A percentile compares a stretch with the other conserved stretches of the same genome.
phyloP scores from a whole-genome alignment of 2,888 invertebrate species.

The Phasia obesa region DNA sequence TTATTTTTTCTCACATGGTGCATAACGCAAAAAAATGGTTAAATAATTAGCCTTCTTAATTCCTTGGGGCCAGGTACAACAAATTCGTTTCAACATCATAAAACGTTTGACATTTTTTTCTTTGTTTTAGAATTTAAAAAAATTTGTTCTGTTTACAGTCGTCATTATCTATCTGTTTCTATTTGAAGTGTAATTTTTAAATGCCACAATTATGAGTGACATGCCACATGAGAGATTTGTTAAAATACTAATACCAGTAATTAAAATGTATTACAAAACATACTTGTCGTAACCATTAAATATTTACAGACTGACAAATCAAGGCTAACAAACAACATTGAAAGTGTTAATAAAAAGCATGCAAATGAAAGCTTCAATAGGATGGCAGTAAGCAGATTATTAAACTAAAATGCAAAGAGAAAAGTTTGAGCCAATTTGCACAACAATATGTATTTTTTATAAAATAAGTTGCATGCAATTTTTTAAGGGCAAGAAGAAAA shows the following conservation, averaged over 20 bases:
- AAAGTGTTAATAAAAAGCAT: not conserved
- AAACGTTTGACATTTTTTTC: not conserved
- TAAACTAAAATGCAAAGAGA: not conserved
- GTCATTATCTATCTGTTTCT: not conserved
- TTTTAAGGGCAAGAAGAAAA: too few species aligned
- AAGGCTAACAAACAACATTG: slow-evolving; percentile 37
- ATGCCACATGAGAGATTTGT: slow-evolving; percentile 50
- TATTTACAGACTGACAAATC: slow-evolving; percentile 25
- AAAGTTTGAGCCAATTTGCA: too few species aligned
- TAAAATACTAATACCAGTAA: slow-evolving; percentile 30
- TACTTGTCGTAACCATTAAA: not conserved
- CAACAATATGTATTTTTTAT: too few species aligned
- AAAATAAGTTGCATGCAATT: not conserved
- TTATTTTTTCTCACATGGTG: too few species aligned
- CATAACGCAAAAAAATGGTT: too few species aligned
- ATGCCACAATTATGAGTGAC: slow-evolving; percentile 49
- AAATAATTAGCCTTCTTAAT: too few species aligned
- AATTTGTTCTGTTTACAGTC: not conserved
- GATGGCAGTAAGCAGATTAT: not conserved
- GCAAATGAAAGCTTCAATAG: too few species aligned
- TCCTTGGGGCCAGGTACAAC: too few species aligned
- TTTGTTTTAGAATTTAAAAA: not conserved
- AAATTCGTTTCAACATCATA: not conserved
- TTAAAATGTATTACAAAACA: not conserved
- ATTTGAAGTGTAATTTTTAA: slow-evolving; percentile 28